Evolutionary conservation across 2,888 invertebrate species (phyloP).

Genomic region (Rhaphigaster nebulosa): DNA sequence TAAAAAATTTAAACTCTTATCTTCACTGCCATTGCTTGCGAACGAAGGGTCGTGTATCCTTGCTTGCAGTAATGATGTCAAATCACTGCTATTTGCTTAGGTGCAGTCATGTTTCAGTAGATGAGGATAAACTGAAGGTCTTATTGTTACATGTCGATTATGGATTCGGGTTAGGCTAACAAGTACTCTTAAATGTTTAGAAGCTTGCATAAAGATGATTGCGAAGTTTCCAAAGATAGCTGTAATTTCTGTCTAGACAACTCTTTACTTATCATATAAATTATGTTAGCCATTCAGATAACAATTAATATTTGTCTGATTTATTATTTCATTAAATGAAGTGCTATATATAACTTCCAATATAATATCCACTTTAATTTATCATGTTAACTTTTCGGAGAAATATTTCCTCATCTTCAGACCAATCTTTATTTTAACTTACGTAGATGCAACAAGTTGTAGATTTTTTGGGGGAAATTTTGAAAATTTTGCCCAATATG

Average conservation of each 20-base stretch:
- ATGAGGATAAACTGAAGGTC: neutral
- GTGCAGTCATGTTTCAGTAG: neutral
- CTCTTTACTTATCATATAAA: neutral
- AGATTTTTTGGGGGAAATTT: no score
- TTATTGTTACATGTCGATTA: constrained; percentile 24
- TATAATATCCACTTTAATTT: no score
- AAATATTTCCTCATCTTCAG: no score
- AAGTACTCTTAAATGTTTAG: neutral
- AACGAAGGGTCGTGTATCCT: neutral
- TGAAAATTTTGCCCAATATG: no score
- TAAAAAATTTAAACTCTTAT: neutral
- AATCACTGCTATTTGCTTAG: neutral
- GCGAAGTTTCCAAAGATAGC: neutral
- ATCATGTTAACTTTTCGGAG: no score
- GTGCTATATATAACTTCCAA: no score
- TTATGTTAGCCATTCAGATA: neutral
- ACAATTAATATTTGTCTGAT: neutral
- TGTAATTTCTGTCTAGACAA: neutral
- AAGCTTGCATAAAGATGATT: neutral
- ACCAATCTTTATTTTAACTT: no score
- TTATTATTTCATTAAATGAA: no score
- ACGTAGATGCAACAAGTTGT: no score
- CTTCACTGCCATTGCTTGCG: neutral
- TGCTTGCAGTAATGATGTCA: neutral
- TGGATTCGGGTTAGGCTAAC: neutral